phyloP scores from a whole-genome alignment of 2,888 invertebrate species.

The Dynastes maya region DNA sequence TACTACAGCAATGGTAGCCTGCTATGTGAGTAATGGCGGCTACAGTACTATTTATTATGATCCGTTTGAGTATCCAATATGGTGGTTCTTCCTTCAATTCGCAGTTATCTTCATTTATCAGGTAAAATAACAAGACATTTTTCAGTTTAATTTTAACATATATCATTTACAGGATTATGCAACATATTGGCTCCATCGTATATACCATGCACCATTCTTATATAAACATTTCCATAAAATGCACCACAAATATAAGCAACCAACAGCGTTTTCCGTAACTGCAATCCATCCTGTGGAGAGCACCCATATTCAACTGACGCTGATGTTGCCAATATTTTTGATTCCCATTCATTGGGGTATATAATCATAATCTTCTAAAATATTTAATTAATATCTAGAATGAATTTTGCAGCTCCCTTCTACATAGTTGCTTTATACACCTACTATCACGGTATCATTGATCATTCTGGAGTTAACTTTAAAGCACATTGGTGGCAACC shows the following conservation, averaged over 20 bases:
- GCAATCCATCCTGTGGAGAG: slow-evolving; percentile 84
- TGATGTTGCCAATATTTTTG: slow-evolving; percentile 76
- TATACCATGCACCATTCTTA: slow-evolving; percentile 79
- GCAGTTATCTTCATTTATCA: slow-evolving; percentile 77
- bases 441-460: slow-evolving; percentile 83
- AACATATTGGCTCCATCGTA: slow-evolving; percentile 79
- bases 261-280: slow-evolving; percentile 83
- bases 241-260: slow-evolving; percentile 84
- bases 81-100: slow-evolving; percentile 79
- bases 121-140: slow-evolving; percentile 66
- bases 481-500: slow-evolving; percentile 84
- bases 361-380: slow-evolving; percentile 53
- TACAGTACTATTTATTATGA: slow-evolving; percentile 78
- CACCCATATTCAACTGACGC: slow-evolving; percentile 75
- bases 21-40: slow-evolving; percentile 80
- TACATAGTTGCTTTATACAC: slow-evolving; percentile 72
- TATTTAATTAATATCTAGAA: neutral
- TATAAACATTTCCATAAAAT: slow-evolving; percentile 83
- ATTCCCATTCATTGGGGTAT: slow-evolving; percentile 81
- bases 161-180: slow-evolving; percentile 73
- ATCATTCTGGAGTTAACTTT: slow-evolving; percentile 84
- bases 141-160: neutral
- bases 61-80: slow-evolving; percentile 74
- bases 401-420: slow-evolving; percentile 68
- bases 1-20: slow-evolving; percentile 76